Conservation (phyloP, 2,113 vertebrate genomes). For the Chrysemys picta region DNA sequence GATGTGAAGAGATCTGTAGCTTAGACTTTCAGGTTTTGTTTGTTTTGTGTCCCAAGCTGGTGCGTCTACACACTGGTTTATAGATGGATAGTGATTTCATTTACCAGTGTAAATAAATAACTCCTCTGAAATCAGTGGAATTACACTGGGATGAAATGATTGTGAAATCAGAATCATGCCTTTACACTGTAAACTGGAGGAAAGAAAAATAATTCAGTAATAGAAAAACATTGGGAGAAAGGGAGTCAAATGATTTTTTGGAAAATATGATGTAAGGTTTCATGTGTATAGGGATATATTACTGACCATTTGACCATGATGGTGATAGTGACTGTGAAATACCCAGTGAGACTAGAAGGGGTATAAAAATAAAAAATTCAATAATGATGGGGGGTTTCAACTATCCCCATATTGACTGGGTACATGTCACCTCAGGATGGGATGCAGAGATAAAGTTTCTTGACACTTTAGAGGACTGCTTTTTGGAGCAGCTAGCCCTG, state of each 20-base stretch:
- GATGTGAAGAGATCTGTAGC: background rate
- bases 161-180: background rate
- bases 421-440: no score
- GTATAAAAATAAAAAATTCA: no score
- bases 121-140: background rate
- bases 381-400: no score
- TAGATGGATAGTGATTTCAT: background rate
- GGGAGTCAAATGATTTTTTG: background rate
- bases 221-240: background rate
- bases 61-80: background rate
- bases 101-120: background rate
- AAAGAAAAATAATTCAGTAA: background rate
- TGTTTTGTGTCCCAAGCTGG: background rate
- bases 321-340: no score
- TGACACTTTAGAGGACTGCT: no score
- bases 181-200: background rate
- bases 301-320: no score
- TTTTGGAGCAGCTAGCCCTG: no score
- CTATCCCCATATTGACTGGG: no score
- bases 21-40: background rate
- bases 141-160: background rate
- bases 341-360: no score
- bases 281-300: background rate
- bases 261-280: background rate
- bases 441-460: no score